Evolutionary conservation across 2,797 vertebrate species (phyloP).

Genomic region (Chaunax sp.): DNA sequence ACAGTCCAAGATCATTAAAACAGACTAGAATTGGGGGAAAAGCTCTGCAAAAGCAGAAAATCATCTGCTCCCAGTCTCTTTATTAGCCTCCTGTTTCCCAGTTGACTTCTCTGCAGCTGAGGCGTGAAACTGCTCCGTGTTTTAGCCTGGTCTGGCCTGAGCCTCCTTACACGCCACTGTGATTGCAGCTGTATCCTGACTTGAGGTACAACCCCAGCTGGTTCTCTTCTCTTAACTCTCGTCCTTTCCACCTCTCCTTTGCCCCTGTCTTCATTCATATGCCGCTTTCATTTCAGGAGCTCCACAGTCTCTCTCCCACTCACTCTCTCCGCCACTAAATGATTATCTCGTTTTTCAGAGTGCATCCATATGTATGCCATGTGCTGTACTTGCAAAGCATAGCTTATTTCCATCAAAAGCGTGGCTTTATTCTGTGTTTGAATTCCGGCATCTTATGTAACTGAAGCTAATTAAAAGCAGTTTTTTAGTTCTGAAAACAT

Average conservation of each 20-base stretch:
- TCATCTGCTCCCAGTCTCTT: slow-evolving; percentile 40
- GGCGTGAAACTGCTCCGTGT: slow-evolving; percentile 61
- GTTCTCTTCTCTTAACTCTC: slow-evolving; percentile 32
- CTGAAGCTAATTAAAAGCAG: background rate
- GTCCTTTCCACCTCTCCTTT: slow-evolving; percentile 1
- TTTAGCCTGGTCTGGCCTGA: slow-evolving; percentile 32
- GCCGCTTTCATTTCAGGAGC: slow-evolving; percentile 47
- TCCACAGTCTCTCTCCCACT: slow-evolving; percentile 39
- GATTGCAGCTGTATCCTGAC: slow-evolving; percentile 56
- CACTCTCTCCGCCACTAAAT: slow-evolving; percentile 8
- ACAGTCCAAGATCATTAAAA: slow-evolving; percentile 33
- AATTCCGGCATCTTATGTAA: background rate
- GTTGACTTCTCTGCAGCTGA: slow-evolving; percentile 63
- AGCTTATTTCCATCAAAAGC: background rate
- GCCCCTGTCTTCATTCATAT: slow-evolving; percentile 42
- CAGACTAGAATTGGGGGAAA: slow-evolving; percentile 22
- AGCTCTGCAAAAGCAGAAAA: slow-evolving; percentile 36
- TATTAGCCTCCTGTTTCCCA: slow-evolving; percentile 60
- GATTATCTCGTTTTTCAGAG: slow-evolving; percentile 36
- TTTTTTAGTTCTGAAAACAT: background rate
- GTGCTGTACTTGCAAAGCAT: background rate
- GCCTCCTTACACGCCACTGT: slow-evolving; percentile 38
- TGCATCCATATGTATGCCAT: slow-evolving; percentile 34
- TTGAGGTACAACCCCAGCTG: slow-evolving; percentile 55
- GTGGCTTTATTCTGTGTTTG: background rate